Evolutionary conservation across 2,113 vertebrate species (phyloP).

Genomic region (Ahaetulla prasina): DNA sequence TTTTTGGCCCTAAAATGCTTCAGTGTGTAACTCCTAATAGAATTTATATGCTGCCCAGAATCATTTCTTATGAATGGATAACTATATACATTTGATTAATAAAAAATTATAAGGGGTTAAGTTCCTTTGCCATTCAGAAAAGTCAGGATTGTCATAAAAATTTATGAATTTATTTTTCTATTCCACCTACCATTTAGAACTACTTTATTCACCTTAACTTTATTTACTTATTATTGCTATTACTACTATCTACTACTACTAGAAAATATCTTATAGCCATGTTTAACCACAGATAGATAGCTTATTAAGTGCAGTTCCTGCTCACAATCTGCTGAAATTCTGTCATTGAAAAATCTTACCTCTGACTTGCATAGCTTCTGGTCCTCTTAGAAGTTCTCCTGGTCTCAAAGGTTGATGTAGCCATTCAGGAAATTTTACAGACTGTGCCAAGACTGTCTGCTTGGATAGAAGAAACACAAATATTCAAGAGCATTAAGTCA

Average conservation of each 20-base stretch:
- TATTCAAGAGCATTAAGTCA: not conserved
- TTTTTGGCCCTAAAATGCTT: not conserved
- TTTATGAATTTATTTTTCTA: not conserved
- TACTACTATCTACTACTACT: not conserved
- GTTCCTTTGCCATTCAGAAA: not conserved
- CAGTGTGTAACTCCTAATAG: not conserved
- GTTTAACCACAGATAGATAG: not conserved
- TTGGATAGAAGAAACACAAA: not conserved
- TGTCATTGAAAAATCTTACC: not conserved
- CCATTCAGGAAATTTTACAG: not conserved
- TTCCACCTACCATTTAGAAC: not conserved
- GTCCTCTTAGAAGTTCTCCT: not conserved
- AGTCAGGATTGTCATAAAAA: not conserved
- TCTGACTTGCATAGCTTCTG: not conserved
- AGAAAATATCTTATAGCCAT: not conserved
- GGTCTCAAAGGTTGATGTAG: not conserved
- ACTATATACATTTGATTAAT: not conserved
- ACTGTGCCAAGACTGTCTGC: not conserved
- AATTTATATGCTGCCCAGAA: not conserved
- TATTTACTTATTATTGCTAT: not conserved
- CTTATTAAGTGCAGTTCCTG: not conserved
- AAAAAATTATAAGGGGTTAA: not conserved
- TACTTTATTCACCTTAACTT: not conserved
- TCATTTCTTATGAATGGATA: not conserved
- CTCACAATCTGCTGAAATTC: not conserved